Base-by-base conservation (phyloP, 2,113 vertebrate species). In the Drymodes brunneopygia region DNA sequence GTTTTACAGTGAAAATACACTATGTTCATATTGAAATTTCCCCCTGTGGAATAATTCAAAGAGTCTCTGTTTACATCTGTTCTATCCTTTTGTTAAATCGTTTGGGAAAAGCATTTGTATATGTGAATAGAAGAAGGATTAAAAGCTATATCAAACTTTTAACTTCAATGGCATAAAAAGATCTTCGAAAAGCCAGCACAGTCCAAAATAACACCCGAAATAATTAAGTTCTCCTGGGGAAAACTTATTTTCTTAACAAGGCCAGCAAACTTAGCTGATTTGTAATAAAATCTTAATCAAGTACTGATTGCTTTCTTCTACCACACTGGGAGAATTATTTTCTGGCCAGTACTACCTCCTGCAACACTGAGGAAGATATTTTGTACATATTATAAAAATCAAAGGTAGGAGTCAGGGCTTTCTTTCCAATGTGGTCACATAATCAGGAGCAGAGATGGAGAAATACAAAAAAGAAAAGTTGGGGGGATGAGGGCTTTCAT, bases 401-500 rank as follows among this genome's bases (percentile, higher is more conserved):
- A 36, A 40, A 48, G 8, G 3, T 33, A 50, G 21, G 25, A 72
- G 4, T 67, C 8, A 58, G 36, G 10, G 60, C 14, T 38, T 6
- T 7, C 3, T 38, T 69, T 80, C 29, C 21, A 31, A 21, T 54
- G 9, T 17, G 16, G 8, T 44, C 20, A 50, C 19, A 44, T 23
- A 82, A 51, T 47, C 24, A 65, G 27, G 22, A 69, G 44, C 12
- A n/a, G 53, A 42, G 12, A 65, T 29, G 15, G 27, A 60, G 18
- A 84, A 64, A 62, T 38, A 7, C 2, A 56, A 31, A 56, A 61
- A 44, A 27, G 6, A 36, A 54, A 33, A 9, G 4, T 1, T 11
- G 2, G 0, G 1, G 1, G 6, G 7, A 22, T 3, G 12, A 29
- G 3, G 5, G 15, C 65, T 73, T 9, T 70, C 3, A 56, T 62